phyloP scores from a whole-genome alignment of 2,888 invertebrate species.

The Mayetiola destructor region DNA sequence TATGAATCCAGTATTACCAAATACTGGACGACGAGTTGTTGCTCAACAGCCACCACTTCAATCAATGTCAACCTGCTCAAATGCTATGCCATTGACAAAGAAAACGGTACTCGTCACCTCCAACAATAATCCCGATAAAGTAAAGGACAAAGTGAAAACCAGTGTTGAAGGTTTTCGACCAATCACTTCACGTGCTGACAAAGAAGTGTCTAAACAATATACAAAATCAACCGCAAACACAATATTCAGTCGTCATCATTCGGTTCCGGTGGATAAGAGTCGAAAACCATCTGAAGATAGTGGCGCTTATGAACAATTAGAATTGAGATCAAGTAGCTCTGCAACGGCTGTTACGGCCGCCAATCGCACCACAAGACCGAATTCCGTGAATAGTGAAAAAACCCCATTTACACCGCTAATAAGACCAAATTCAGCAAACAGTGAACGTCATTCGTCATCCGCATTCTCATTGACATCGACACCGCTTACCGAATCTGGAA shows the following conservation, averaged over 20 bases:
- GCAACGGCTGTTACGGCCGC: not conserved
- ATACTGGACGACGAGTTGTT: slow-evolving; percentile 15
- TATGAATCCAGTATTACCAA: slow-evolving; percentile 29
- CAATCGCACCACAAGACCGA: slow-evolving; percentile 26
- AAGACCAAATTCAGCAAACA: slow-evolving; percentile 26
- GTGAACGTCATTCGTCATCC: slow-evolving; percentile 20
- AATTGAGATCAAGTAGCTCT: slow-evolving; percentile 7
- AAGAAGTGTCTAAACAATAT: slow-evolving; percentile 14
- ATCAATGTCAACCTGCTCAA: not conserved
- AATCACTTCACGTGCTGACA: slow-evolving; percentile 18
- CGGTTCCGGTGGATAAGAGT: slow-evolving; percentile 17
- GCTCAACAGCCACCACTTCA: slow-evolving; percentile 18
- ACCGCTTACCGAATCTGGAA: slow-evolving; percentile 17
- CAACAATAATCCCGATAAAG: slow-evolving; percentile 15
- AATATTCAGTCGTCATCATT: slow-evolving; percentile 25
- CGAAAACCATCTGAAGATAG: slow-evolving; percentile 17
- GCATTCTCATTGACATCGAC: slow-evolving; percentile 24
- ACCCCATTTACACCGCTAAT: slow-evolving; percentile 18
- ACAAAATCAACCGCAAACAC: not conserved
- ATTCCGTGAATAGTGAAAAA: slow-evolving; percentile 31
- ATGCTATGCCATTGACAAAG: slow-evolving; percentile 14
- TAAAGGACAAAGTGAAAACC: not conserved
- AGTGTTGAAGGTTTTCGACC: slow-evolving; percentile 19
- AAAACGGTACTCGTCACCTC: slow-evolving; percentile 16
- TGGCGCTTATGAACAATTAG: slow-evolving; percentile 26